These are phyloP conservation scores for Coreius guichenoti DNA, from an alignment of 2,797 vertebrate genomes.

Conservation along the genomic window DNA sequence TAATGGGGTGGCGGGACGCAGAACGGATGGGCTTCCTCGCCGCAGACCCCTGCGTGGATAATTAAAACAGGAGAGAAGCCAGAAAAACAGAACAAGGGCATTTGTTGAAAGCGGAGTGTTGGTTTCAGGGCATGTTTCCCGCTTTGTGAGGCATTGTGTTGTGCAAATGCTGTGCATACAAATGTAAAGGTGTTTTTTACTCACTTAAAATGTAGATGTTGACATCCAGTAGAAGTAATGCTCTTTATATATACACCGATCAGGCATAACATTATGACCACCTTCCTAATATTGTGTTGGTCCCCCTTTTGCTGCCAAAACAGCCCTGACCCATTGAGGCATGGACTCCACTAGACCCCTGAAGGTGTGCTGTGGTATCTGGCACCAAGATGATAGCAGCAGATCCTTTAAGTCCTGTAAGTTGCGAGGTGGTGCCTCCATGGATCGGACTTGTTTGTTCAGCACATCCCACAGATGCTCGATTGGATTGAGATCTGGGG, in stretches of 20 bases:
- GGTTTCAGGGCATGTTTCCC: slow-evolving; percentile 19
- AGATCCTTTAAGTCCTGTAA: too few species aligned
- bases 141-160: background rate
- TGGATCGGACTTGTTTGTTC: too few species aligned
- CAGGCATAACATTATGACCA: too few species aligned
- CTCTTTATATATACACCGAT: background rate
- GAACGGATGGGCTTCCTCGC: slow-evolving; percentile 47
- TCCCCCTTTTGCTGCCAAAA: too few species aligned
- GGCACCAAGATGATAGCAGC: too few species aligned
- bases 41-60: slow-evolving; percentile 38
- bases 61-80: slow-evolving; percentile 38
- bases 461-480: too few species aligned
- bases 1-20: slow-evolving; percentile 49
- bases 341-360: too few species aligned
- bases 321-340: too few species aligned
- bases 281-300: too few species aligned
- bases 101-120: slow-evolving; percentile 18
- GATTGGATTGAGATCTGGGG: too few species aligned
- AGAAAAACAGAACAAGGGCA: slow-evolving; percentile 31
- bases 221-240: background rate
- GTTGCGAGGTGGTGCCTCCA: too few species aligned
- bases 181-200: slow-evolving; percentile 2
- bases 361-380: too few species aligned
- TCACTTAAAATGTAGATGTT: background rate
- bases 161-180: slow-evolving; percentile 6